phyloP scores from a whole-genome alignment of 2,113 vertebrate genomes.

The Nannospalax galili region DNA sequence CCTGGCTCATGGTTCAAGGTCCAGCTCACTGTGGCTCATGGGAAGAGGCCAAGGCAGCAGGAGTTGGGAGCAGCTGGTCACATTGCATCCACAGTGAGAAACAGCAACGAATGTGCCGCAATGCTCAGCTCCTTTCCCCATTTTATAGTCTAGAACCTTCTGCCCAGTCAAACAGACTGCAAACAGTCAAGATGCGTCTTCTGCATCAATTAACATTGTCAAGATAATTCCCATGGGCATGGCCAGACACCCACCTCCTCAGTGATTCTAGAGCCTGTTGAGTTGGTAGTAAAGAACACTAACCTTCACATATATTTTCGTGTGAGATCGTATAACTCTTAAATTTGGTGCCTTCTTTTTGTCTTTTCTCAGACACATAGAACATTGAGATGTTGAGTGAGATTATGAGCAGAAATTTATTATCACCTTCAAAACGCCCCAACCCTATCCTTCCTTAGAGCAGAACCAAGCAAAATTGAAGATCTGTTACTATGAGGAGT shows the following conservation, averaged over 20 bases:
- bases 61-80: too few species aligned
- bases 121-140: background rate
- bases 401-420: conserved; percentile 9
- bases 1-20: background rate
- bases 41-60: background rate
- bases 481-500: background rate
- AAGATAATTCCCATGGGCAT: background rate
- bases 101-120: background rate
- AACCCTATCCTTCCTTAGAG: background rate
- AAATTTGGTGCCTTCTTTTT: background rate
- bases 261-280: too few species aligned
- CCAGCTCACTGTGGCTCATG: too few species aligned
- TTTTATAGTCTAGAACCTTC: background rate
- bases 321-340: background rate
- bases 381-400: background rate
- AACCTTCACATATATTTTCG: too few species aligned
- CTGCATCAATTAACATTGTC: too few species aligned
- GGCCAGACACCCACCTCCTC: background rate
- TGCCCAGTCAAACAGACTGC: background rate
- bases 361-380: background rate
- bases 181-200: background rate
- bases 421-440: background rate
- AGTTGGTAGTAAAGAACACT: too few species aligned
- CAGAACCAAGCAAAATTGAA: background rate
- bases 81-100: background rate